A percentile compares a stretch with the other conserved stretches of the same genome.
These are phyloP conservation scores for Nettapus auritus DNA, from an alignment of 2,113 vertebrate species.

Conservation along the genomic window DNA sequence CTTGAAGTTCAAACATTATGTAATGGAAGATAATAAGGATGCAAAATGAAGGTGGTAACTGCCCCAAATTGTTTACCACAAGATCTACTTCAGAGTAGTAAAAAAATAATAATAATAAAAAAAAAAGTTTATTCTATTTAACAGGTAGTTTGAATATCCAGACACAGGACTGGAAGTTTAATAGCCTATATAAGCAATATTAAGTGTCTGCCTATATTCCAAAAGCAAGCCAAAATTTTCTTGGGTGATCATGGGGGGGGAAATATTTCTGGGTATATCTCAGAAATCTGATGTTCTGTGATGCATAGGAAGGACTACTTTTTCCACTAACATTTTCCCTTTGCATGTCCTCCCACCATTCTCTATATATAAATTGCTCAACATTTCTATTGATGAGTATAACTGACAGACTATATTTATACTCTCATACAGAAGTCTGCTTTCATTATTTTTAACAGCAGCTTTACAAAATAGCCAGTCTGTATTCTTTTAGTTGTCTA, in stretches of 20 bases:
- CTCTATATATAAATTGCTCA: neutral
- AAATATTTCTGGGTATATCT: neutral
- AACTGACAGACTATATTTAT: neutral
- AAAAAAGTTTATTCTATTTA: neutral
- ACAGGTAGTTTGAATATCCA: neutral
- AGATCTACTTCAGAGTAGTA: neutral
- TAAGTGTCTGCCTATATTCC: neutral
- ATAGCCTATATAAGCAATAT: neutral
- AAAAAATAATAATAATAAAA: too few species aligned
- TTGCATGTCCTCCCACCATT: neutral
- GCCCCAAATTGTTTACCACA: neutral
- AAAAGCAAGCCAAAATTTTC: neutral
- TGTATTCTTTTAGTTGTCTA: neutral
- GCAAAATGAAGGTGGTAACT: neutral
- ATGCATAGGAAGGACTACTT: neutral
- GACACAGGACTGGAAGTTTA: neutral
- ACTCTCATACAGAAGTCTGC: neutral
- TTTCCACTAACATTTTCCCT: neutral
- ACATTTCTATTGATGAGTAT: neutral
- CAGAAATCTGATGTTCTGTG: neutral
- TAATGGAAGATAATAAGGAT: neutral
- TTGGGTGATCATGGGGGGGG: neutral
- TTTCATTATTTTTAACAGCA: conserved; percentile 2
- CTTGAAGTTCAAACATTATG: neutral
- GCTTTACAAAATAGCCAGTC: neutral